These are phyloP conservation scores for Poecilobothrus nobilitatus DNA, from an alignment of 2,888 invertebrate species.

Conservation along the genomic window DNA sequence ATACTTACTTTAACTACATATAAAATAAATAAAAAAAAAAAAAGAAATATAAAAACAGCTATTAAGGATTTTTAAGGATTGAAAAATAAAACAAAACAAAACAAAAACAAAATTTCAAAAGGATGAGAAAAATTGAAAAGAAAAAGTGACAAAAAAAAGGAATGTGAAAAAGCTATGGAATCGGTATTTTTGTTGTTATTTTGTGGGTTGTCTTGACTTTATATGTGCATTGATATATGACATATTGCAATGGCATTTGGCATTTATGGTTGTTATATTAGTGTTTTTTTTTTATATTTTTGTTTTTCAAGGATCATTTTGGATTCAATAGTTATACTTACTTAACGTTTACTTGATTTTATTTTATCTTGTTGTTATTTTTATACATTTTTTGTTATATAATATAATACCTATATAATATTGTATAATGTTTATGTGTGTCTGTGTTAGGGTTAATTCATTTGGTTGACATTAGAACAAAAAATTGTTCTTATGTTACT, in stretches of 20 bases:
- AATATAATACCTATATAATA: too few relatives aligned
- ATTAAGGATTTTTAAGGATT: neutral
- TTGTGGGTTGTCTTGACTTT: slow-evolving; percentile 1
- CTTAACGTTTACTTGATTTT: neutral
- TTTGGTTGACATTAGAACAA: neutral
- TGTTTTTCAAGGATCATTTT: neutral
- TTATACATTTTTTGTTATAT: neutral
- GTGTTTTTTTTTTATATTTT: neutral
- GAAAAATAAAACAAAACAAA: neutral
- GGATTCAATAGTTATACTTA: neutral
- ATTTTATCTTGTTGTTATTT: neutral
- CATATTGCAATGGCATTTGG: slow-evolving; percentile 9
- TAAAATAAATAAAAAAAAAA: neutral
- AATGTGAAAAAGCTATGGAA: neutral
- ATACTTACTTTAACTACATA: too few relatives aligned
- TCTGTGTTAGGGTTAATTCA: neutral
- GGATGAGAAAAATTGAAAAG: too few relatives aligned
- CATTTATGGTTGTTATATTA: slow-evolving; percentile 3
- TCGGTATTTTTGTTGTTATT: neutral
- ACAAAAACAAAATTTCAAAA: too few relatives aligned
- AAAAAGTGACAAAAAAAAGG: too few relatives aligned
- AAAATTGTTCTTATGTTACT: neutral
- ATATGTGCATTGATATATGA: slow-evolving; percentile 8
- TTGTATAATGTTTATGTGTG: neutral
- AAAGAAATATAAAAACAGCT: neutral